These are phyloP conservation scores for Bombus pascuorum DNA, from an alignment of 1,140 invertebrate genomes.

Conservation along the genomic window DNA sequence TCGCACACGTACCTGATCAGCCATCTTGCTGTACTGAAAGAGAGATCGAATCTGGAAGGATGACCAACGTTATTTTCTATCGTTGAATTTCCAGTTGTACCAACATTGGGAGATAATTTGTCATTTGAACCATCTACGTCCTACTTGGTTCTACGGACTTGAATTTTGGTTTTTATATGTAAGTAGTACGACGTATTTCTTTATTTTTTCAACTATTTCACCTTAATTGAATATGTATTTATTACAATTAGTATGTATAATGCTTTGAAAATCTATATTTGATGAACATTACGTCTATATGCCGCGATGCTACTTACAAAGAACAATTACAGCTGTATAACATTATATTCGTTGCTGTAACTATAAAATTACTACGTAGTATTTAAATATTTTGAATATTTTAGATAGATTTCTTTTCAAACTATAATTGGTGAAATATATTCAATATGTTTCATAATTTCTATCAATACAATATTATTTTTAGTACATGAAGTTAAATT, in stretches of 20 bases:
- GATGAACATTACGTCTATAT: neutral
- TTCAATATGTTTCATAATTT: neutral
- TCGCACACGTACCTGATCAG: slow-evolving; percentile 73
- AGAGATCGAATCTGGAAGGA: slow-evolving; percentile 58
- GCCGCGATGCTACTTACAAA: no score
- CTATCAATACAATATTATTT: neutral
- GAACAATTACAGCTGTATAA: no score
- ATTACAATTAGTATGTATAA: no score
- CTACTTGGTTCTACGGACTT: no score
- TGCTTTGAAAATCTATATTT: no score
- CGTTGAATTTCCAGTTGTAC: neutral
- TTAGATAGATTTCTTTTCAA: neutral
- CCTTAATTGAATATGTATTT: no score
- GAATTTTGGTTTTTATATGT: no score
- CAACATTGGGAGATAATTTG: neutral
- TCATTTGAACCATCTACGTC: neutral
- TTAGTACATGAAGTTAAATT: neutral
- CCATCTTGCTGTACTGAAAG: slow-evolving; percentile 74
- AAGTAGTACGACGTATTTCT: no score
- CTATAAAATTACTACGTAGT: neutral
- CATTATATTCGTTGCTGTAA: no score
- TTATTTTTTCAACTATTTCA: no score
- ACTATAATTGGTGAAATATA: no score
- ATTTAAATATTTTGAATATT: neutral
- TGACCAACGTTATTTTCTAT: neutral